A percentile compares a stretch with the other conserved stretches of the same genome.
These are phyloP conservation scores for Diarsia mendica DNA, from an alignment of 2,888 invertebrate species.

Conservation along the genomic window DNA sequence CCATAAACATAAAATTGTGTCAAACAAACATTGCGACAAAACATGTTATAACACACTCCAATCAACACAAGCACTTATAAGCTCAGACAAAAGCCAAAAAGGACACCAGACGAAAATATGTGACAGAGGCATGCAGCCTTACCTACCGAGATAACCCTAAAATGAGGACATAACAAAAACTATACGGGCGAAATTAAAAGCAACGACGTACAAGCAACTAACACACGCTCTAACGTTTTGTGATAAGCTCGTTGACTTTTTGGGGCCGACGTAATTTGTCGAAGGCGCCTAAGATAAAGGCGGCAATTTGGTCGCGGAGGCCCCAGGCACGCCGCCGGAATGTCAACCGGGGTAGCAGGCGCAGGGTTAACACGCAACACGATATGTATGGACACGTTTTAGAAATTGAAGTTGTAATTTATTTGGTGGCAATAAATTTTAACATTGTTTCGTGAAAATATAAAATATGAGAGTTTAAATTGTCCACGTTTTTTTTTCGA, in stretches of 20 bases:
- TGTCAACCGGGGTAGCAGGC: conserved; percentile 74
- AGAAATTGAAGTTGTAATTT: conserved; percentile 59
- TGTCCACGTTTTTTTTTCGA: conserved; percentile 31
- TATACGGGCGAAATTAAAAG: conserved; percentile 88
- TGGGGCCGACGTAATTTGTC: conserved; percentile 89
- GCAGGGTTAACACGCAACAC: conserved; percentile 74
- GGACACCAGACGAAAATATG: conserved; percentile 77
- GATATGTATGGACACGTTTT: conserved; percentile 55
- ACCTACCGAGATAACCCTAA: conserved; percentile 82
- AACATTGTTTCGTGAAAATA: conserved; percentile 45
- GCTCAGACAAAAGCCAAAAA: conserved; percentile 70
- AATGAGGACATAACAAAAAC: conserved; percentile 87
- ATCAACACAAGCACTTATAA: conserved; percentile 67
- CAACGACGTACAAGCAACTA: conserved; percentile 87
- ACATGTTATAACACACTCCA: conserved; percentile 64
- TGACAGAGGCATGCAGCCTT: conserved; percentile 81
- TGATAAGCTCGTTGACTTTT: conserved; percentile 87
- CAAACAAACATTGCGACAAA: conserved; percentile 58
- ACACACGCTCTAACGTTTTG: conserved; percentile 84
- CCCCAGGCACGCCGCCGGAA: conserved; percentile 82
- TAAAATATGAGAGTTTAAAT: conserved; percentile 23
- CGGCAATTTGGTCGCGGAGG: conserved; percentile 79
- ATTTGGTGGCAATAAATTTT: conserved; percentile 60
- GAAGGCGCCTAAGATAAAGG: conserved; percentile 89
- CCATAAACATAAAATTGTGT: conserved; percentile 52